phyloP scores from a whole-genome alignment of 2,797 vertebrate species.

The Acanthis flammea region DNA sequence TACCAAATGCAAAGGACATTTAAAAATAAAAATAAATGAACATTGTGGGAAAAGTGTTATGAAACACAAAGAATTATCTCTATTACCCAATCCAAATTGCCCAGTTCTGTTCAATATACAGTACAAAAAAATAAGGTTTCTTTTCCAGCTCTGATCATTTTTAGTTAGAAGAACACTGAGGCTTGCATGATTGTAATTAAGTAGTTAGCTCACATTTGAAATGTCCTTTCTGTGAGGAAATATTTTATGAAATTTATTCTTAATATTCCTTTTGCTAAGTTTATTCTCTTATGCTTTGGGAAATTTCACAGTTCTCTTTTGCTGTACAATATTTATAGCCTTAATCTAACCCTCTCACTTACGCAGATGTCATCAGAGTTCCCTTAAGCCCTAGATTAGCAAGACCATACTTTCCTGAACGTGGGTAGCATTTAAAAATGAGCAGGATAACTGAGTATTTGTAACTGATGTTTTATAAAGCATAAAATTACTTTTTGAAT shows the following conservation, averaged over 20 bases:
- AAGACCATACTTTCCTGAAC: background rate
- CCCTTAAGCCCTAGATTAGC: constrained; percentile 31
- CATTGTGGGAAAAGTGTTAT: background rate
- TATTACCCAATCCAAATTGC: background rate
- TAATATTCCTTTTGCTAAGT: background rate
- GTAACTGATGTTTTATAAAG: constrained; percentile 31
- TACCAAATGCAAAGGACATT: background rate
- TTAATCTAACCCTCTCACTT: constrained; percentile 33
- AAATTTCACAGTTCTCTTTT: background rate
- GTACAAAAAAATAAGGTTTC: background rate
- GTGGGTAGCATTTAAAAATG: constrained; percentile 4
- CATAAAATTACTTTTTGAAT: constrained; percentile 32
- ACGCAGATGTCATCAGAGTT: background rate
- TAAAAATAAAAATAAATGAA: background rate
- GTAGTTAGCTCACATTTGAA: background rate
- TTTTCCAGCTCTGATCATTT: background rate
- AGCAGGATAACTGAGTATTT: constrained; percentile 29
- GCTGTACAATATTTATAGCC: constrained; percentile 22
- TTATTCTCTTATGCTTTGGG: background rate
- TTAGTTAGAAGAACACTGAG: background rate
- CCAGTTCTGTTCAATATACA: background rate
- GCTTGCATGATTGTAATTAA: background rate
- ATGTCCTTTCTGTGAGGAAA: background rate
- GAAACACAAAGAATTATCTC: background rate
- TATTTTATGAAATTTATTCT: background rate